Evolutionary conservation across 2,113 vertebrate species (phyloP).

Genomic region (Corydoras sp.): DNA sequence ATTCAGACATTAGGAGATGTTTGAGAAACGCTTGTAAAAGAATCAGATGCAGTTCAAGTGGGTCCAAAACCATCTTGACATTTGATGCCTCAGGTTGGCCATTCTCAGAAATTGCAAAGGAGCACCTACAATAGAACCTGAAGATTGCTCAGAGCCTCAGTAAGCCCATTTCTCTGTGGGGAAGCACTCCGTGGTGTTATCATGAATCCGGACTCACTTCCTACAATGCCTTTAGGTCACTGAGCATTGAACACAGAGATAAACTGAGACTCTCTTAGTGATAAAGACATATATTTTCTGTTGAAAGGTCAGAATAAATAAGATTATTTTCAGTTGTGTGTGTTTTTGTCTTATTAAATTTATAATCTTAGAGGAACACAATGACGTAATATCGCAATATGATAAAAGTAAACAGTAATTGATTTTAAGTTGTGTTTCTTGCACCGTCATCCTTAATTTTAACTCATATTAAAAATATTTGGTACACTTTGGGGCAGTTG

Average conservation of each 20-base stretch:
- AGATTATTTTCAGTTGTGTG: neutral
- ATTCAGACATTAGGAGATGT: neutral
- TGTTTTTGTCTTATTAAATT: neutral
- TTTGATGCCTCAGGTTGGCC: slow-evolving; percentile 7
- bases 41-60: neutral
- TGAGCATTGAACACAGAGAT: slow-evolving; percentile 15
- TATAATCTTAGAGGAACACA: neutral
- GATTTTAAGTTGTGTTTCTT: no score
- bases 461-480: no score
- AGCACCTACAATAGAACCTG: neutral
- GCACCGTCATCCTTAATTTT: no score
- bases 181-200: slow-evolving; percentile 19
- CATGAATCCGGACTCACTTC: slow-evolving; percentile 17
- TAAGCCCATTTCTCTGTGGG: slow-evolving; percentile 6
- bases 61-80: neutral
- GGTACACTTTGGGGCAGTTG: no score
- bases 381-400: no score
- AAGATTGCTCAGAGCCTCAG: slow-evolving; percentile 20
- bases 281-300: neutral
- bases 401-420: no score
- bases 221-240: slow-evolving; percentile 33
- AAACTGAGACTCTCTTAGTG: slow-evolving; percentile 8
- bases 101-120: slow-evolving; percentile 20
- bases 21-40: neutral
- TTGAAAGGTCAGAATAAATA: neutral